phyloP scores from a whole-genome alignment of 2,888 invertebrate genomes.

The Napeogenes sylphis region DNA sequence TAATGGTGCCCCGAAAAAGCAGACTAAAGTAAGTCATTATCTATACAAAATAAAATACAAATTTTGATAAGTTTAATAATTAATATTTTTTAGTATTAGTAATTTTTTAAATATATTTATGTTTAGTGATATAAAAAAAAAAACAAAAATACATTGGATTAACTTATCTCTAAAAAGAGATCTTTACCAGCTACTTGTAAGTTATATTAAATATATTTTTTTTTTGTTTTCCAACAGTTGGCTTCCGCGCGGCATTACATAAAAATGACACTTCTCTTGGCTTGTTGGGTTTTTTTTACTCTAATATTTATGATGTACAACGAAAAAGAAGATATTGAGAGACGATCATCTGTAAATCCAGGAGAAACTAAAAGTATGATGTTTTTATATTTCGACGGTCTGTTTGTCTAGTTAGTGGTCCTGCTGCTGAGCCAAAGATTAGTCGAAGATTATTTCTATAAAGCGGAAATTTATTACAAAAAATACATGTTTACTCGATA shows the following conservation, averaged over 20 bases:
- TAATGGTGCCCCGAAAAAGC: constrained; percentile 13
- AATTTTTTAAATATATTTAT: too few species aligned
- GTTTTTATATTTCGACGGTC: too few species aligned
- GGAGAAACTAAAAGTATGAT: constrained; percentile 68
- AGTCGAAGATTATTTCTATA: too few species aligned
- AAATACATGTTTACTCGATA: too few species aligned
- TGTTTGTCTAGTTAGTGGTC: too few species aligned
- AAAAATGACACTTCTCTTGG: constrained; percentile 78
- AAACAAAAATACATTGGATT: not conserved
- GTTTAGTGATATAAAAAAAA: too few species aligned
- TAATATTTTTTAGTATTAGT: too few species aligned
- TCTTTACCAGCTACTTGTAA: too few species aligned
- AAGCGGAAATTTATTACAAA: too few species aligned
- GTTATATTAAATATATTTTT: too few species aligned
- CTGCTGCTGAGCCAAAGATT: too few species aligned
- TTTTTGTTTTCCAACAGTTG: constrained; percentile 40
- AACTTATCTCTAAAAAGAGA: too few species aligned
- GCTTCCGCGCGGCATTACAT: constrained; percentile 49
- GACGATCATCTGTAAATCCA: constrained; percentile 80
- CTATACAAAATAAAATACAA: not conserved
- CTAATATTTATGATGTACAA: constrained; percentile 82
- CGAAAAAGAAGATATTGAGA: constrained; percentile 79
- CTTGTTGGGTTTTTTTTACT: constrained; percentile 83
- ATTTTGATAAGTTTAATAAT: not conserved
- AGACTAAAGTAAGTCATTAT: constrained; percentile 22